Evolutionary conservation across 2,888 invertebrate genomes (phyloP).

Genomic region (Apotomis betuletana): DNA sequence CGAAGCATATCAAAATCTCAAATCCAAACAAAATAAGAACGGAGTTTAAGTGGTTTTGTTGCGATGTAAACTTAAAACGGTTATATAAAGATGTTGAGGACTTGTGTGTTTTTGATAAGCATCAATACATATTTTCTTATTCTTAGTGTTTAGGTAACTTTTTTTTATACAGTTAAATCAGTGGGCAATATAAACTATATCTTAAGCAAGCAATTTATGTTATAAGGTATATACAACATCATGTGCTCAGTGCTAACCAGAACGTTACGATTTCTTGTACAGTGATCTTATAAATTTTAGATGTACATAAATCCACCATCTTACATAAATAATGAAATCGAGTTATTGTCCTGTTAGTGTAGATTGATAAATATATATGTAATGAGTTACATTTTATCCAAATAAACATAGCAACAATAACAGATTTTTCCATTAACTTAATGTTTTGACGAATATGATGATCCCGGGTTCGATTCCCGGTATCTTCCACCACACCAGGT

Average conservation of each 20-base stretch:
- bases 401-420: constrained; percentile 64
- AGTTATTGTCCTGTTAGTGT: constrained; percentile 35
- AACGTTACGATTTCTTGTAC: constrained; percentile 62
- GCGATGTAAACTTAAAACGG: neutral
- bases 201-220: constrained; percentile 38
- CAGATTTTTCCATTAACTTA: neutral
- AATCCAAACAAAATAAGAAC: neutral
- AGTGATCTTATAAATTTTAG: constrained; percentile 59
- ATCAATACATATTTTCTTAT: constrained; percentile 51
- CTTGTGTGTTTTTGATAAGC: neutral
- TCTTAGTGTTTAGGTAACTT: constrained; percentile 73
- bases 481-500: no score
- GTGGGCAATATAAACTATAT: constrained; percentile 31
- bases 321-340: constrained; percentile 58
- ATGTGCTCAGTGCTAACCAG: constrained; percentile 15
- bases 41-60: neutral
- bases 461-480: no score
- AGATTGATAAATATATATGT: constrained; percentile 55
- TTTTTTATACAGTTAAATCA: constrained; percentile 65
- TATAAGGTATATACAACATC: constrained; percentile 36
- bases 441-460: no score
- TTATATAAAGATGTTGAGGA: neutral
- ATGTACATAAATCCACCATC: constrained; percentile 59
- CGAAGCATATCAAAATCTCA: no score
- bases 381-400: constrained; percentile 67